Conservation (phyloP, 2,888 invertebrate species). For the Dendrolimus houi region DNA sequence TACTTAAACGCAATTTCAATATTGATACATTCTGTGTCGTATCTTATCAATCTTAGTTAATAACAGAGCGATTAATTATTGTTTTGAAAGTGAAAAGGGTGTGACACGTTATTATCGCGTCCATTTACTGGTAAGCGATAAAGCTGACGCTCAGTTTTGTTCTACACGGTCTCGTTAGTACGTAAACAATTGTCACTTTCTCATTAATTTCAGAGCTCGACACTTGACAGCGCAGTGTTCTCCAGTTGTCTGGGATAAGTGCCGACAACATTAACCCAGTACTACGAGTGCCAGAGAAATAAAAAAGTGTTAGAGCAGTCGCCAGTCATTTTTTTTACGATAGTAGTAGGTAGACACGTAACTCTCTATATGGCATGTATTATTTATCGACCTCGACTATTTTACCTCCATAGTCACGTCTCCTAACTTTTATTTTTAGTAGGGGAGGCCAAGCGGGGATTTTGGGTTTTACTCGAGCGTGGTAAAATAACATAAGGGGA, state of each 20-base stretch:
- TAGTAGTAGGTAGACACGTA: too few relatives aligned
- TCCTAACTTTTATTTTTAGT: too few relatives aligned
- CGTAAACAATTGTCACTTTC: slow-evolving; percentile 1
- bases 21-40: background rate
- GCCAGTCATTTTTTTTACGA: too few relatives aligned
- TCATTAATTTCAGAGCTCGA: background rate
- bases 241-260: background rate
- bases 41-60: background rate
- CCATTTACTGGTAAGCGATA: background rate
- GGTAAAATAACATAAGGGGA: too few relatives aligned
- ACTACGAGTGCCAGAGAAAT: background rate
- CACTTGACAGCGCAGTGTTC: background rate
- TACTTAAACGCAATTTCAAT: background rate
- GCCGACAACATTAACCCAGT: background rate
- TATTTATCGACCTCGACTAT: too few relatives aligned
- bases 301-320: background rate
- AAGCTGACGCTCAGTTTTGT: background rate
- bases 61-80: background rate
- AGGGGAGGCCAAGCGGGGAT: too few relatives aligned
- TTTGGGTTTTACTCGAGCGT: too few relatives aligned
- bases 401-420: too few relatives aligned
- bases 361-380: too few relatives aligned
- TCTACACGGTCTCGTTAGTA: background rate
- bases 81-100: background rate
- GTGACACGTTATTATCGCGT: background rate